These are phyloP conservation scores for Athene noctua DNA, from an alignment of 2,113 vertebrate genomes.

Conservation along the genomic window DNA sequence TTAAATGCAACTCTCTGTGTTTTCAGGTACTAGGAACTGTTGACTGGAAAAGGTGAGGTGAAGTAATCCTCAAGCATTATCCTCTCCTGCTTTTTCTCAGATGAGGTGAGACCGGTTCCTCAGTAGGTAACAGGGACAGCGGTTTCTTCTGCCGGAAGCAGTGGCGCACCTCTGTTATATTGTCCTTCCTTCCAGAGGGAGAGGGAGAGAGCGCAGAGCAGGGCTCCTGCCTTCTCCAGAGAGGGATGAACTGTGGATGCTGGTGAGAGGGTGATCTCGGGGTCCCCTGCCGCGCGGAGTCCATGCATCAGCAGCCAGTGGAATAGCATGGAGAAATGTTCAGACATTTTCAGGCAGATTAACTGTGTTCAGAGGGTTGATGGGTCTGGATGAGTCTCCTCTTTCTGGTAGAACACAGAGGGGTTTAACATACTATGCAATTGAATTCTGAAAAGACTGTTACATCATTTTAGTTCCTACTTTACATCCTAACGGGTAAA, in stretches of 20 bases:
- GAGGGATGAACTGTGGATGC: not conserved
- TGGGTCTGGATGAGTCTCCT: not conserved
- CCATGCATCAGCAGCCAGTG: not conserved
- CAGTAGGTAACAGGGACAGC: constrained; percentile 39
- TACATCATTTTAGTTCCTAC: not conserved
- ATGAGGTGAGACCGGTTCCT: constrained; percentile 48
- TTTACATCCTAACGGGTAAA: not conserved
- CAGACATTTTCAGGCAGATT: not conserved
- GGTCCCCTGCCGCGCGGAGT: not conserved
- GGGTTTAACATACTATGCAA: constrained; percentile 61
- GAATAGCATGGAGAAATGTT: not conserved
- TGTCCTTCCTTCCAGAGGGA: not conserved
- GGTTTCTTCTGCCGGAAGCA: constrained; percentile 31
- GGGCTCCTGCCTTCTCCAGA: not conserved
- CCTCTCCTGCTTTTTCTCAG: constrained; percentile 36
- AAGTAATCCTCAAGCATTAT: not conserved
- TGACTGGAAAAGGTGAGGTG: not conserved
- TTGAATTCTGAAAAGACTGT: constrained; percentile 7
- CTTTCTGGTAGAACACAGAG: not conserved
- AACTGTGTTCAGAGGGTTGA: not conserved
- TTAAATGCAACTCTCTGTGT: not conserved
- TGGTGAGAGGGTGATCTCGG: not conserved
- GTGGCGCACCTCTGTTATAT: not conserved
- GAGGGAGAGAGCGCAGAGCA: not conserved
- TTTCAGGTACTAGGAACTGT: constrained; percentile 27